These are phyloP conservation scores for Cydia fagiglandana DNA, from an alignment of 1,140 invertebrate species.

Conservation along the genomic window DNA sequence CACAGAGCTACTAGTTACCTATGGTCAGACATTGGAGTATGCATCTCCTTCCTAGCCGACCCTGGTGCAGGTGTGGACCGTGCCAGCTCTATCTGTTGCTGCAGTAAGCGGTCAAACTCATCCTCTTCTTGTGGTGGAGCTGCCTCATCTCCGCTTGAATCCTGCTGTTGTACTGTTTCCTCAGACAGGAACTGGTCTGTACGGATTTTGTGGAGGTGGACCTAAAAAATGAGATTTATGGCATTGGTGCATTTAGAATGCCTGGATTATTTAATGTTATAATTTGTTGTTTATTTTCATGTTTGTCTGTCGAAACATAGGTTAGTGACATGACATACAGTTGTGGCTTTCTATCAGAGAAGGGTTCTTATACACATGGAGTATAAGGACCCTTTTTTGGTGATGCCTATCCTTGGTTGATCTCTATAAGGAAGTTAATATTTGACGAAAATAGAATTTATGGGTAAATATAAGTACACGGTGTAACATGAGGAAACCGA, in stretches of 20 bases:
- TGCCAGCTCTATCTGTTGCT: conserved; percentile 74
- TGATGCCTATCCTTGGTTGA: too few species aligned
- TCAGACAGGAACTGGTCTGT: conserved; percentile 63
- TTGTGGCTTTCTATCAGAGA: too few species aligned
- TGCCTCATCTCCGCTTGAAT: conserved; percentile 67
- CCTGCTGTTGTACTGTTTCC: conserved; percentile 64
- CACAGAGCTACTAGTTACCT: not conserved
- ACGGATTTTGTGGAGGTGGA: conserved; percentile 72
- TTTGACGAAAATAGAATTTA: too few species aligned
- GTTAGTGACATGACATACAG: too few species aligned
- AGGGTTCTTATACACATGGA: too few species aligned
- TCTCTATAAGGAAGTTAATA: too few species aligned
- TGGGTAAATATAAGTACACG: too few species aligned
- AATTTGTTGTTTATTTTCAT: not conserved
- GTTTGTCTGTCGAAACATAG: too few species aligned
- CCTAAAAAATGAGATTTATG: conserved; percentile 45
- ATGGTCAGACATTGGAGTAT: conserved; percentile 36
- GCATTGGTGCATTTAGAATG: too few species aligned
- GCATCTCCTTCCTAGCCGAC: conserved; percentile 52
- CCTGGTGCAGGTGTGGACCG: conserved; percentile 55
- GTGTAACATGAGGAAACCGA: too few species aligned
- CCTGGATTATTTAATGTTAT: not conserved
- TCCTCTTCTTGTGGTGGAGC: conserved; percentile 54
- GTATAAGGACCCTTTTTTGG: too few species aligned
- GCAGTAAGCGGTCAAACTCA: conserved; percentile 74